These are phyloP conservation scores for Pseudomyrmex sp. DNA, from an alignment of 1,140 invertebrate species.

Conservation along the genomic window DNA sequence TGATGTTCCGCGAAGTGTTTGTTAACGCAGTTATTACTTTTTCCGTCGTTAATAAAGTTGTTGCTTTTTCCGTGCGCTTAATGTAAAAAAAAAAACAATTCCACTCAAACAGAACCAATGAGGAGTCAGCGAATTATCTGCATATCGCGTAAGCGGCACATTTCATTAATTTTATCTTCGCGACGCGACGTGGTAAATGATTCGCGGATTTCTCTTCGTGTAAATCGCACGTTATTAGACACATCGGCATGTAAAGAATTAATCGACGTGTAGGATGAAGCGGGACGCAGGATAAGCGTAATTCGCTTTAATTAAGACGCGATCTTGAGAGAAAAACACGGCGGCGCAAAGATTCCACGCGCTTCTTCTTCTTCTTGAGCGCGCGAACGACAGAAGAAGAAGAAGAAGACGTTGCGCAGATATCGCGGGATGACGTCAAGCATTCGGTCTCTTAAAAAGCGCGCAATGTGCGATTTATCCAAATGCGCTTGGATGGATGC, in stretches of 20 bases:
- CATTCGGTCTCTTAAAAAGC: background rate
- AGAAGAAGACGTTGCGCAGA: background rate
- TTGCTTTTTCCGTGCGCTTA: background rate
- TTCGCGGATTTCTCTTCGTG: slow-evolving; percentile 8
- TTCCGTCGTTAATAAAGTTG: slow-evolving; percentile 1
- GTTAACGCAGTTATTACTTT: slow-evolving; percentile 2
- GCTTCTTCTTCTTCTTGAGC: slow-evolving; percentile 8
- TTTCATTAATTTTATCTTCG: slow-evolving; percentile 41
- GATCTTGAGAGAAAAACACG: slow-evolving; percentile 1
- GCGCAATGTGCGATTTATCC: slow-evolving; percentile 5
- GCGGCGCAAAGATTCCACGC: background rate
- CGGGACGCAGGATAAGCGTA: background rate
- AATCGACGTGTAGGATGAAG: slow-evolving; percentile 17
- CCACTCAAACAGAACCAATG: background rate
- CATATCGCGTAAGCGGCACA: background rate
- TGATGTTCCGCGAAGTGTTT: background rate
- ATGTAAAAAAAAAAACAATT: background rate
- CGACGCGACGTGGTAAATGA: background rate
- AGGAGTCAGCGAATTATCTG: slow-evolving; percentile 7
- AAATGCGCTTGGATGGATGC: slow-evolving; percentile 11
- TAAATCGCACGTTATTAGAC: background rate
- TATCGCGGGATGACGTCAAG: slow-evolving; percentile 26
- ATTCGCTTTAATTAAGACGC: slow-evolving; percentile 37
- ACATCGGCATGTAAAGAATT: slow-evolving; percentile 1
- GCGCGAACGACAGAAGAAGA: background rate